These are phyloP conservation scores for Tenthredo mesomela DNA, from an alignment of 2,888 invertebrate genomes.

Conservation along the genomic window DNA sequence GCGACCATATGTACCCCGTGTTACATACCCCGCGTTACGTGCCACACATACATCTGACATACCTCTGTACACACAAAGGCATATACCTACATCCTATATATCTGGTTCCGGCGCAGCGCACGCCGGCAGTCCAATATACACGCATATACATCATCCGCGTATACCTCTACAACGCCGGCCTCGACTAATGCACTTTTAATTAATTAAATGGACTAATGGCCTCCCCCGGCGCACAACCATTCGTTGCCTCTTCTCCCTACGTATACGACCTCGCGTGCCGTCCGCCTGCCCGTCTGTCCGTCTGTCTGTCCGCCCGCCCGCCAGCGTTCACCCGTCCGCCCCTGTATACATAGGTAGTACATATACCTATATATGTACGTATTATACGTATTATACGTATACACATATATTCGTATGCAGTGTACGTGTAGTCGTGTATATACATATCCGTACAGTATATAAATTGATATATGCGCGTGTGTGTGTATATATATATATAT, in stretches of 20 bases:
- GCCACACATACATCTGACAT: background rate
- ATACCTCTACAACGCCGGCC: slow-evolving; percentile 52
- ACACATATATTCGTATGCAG: too few relatives aligned
- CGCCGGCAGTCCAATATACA: slow-evolving; percentile 21
- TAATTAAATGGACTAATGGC: slow-evolving; percentile 77
- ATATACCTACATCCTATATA: background rate
- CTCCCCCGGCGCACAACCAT: slow-evolving; percentile 62
- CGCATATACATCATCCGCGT: slow-evolving; percentile 4
- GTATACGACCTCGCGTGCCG: slow-evolving; percentile 74
- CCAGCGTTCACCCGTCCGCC: background rate
- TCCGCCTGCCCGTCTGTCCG: slow-evolving; percentile 65
- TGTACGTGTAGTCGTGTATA: too few relatives aligned
- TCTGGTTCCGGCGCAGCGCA: slow-evolving; percentile 47
- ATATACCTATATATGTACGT: background rate
- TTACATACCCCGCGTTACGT: background rate
- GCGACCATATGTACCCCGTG: background rate
- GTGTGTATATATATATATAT: too few relatives aligned
- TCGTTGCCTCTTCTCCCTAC: slow-evolving; percentile 50
- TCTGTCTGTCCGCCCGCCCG: background rate
- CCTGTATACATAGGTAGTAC: background rate
- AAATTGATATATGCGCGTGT: too few relatives aligned
- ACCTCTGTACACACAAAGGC: background rate
- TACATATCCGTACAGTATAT: too few relatives aligned
- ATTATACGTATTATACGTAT: background rate
- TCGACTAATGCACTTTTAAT: slow-evolving; percentile 78